Evolutionary conservation across 2,888 invertebrate species (phyloP).

Genomic region (Pedicia rivosa): DNA sequence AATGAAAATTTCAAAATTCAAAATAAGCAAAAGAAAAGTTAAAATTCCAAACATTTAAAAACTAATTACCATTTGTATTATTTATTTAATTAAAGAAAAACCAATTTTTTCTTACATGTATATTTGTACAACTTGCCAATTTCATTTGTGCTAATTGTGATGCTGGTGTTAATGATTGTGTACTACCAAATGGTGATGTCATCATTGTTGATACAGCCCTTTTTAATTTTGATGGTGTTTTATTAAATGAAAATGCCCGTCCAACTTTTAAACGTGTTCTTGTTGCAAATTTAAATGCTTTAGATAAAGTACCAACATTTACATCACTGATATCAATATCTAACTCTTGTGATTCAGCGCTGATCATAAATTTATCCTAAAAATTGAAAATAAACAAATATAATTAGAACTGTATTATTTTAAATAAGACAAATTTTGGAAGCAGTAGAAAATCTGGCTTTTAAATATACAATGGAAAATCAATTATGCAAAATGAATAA

Average conservation of each 20-base stretch:
- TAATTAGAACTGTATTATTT: not conserved
- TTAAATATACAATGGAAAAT: too few relatives aligned
- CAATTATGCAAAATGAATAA: too few relatives aligned
- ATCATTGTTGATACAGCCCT: slow-evolving; percentile 91
- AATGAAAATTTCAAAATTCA: too few relatives aligned
- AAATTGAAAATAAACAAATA: slow-evolving; percentile 6
- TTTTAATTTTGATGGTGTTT: slow-evolving; percentile 85
- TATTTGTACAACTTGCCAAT: slow-evolving; percentile 71
- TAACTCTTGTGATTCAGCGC: slow-evolving; percentile 44
- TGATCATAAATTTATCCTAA: slow-evolving; percentile 27
- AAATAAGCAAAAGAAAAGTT: too few relatives aligned
- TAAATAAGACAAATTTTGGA: not conserved
- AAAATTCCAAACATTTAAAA: not conserved
- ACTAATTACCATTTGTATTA: not conserved
- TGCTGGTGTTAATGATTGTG: slow-evolving; percentile 66
- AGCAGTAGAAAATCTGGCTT: not conserved
- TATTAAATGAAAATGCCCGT: slow-evolving; percentile 88
- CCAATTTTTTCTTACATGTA: slow-evolving; percentile 49
- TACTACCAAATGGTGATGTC: slow-evolving; percentile 75
- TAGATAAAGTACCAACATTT: slow-evolving; percentile 71
- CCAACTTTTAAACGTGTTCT: slow-evolving; percentile 75
- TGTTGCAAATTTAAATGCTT: slow-evolving; percentile 79
- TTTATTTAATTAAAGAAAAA: not conserved
- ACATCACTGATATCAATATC: slow-evolving; percentile 81
- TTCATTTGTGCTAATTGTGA: slow-evolving; percentile 75